These are phyloP conservation scores for Hyles lineata DNA, from an alignment of 2,888 invertebrate species.

Conservation along the genomic window DNA sequence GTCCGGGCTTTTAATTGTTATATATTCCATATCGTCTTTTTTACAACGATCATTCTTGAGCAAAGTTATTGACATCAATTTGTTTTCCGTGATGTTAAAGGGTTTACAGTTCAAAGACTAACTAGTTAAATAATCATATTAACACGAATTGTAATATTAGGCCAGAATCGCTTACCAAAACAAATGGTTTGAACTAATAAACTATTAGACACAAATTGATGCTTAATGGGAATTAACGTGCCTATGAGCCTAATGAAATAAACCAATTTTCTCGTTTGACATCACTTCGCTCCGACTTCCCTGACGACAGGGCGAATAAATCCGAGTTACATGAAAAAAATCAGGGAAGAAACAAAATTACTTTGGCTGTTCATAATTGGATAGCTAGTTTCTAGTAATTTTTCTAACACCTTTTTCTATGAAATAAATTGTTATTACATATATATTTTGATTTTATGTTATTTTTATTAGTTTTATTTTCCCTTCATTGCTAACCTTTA, in stretches of 20 bases:
- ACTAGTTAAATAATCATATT: background rate
- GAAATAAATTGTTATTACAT: background rate
- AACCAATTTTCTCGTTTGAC: slow-evolving; percentile 23
- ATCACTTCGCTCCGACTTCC: slow-evolving; percentile 1
- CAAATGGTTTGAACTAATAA: background rate
- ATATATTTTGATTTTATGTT: background rate
- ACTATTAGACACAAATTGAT: background rate
- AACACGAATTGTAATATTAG: background rate
- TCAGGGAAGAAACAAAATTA: background rate
- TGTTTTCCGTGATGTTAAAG: too few species aligned
- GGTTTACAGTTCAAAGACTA: too few species aligned
- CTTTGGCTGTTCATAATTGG: background rate
- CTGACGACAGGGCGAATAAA: background rate
- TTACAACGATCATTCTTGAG: too few species aligned
- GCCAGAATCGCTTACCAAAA: background rate
- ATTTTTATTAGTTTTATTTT: background rate
- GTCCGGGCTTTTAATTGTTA: background rate
- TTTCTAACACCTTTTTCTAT: background rate
- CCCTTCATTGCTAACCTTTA: background rate
- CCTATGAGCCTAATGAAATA: background rate
- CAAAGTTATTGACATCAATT: too few species aligned
- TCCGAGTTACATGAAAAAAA: background rate
- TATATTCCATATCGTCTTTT: too few species aligned
- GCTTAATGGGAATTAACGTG: background rate
- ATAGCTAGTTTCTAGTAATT: background rate